These are phyloP conservation scores for Acestrorhynchus altus DNA, from an alignment of 2,797 vertebrate genomes.

Conservation along the genomic window DNA sequence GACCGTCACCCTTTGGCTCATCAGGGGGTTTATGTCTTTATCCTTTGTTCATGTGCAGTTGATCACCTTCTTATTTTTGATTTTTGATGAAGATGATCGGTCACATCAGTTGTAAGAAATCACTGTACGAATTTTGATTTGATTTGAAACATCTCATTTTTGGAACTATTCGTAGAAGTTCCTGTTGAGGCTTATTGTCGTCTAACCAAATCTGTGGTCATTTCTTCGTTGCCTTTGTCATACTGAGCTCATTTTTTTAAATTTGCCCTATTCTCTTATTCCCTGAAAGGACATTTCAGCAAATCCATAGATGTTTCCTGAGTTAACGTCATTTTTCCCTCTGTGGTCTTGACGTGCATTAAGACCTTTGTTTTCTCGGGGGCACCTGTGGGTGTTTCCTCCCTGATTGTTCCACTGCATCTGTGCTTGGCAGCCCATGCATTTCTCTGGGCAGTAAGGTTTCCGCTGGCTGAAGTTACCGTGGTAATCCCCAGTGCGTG, in stretches of 20 bases:
- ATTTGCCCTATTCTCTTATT: neutral
- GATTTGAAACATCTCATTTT: no score
- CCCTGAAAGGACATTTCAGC: conserved; percentile 37
- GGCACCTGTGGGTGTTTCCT: conserved; percentile 57
- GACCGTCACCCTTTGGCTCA: no score
- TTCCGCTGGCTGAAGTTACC: conserved; percentile 55
- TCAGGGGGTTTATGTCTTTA: no score
- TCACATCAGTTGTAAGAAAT: no score
- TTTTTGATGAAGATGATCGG: no score
- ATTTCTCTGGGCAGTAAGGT: conserved; percentile 49
- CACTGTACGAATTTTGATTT: no score
- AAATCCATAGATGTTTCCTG: conserved; percentile 41
- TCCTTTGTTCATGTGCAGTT: no score
- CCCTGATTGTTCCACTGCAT: conserved; percentile 54
- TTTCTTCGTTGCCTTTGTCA: neutral
- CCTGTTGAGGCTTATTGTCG: no score
- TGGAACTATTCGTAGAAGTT: no score
- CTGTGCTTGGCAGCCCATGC: conserved; percentile 36
- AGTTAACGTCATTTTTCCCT: conserved; percentile 40
- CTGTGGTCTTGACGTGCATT: conserved; percentile 38
- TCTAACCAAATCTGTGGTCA: no score
- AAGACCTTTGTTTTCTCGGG: conserved; percentile 39
- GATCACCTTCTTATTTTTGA: no score
- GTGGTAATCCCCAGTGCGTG: conserved; percentile 26
- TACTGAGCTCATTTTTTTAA: conserved; percentile 6